These are phyloP conservation scores for Montipora foliosa DNA, from an alignment of 64 coral and sea anemone genomes.

Conservation along the genomic window DNA sequence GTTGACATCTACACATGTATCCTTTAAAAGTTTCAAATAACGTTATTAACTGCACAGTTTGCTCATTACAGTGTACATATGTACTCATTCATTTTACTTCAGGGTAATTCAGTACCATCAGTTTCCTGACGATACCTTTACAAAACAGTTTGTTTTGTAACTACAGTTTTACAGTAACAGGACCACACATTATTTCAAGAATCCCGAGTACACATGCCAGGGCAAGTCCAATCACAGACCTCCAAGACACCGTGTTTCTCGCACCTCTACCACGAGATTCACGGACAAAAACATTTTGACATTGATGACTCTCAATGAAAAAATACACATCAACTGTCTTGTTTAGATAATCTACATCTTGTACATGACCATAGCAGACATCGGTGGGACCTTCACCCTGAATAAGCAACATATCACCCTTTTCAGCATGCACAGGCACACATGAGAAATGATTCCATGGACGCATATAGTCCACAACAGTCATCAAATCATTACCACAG, in stretches of 20 bases:
- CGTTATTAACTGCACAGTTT: slow-evolving; percentile 4
- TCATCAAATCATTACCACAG: slow-evolving; percentile 22
- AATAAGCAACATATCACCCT: slow-evolving; percentile 66
- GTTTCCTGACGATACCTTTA: background rate
- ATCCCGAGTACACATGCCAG: slow-evolving; percentile 6
- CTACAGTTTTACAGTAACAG: slow-evolving; percentile 8
- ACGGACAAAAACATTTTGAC: slow-evolving; percentile 48
- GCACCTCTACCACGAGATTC: slow-evolving; percentile 48
- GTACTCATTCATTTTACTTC: slow-evolving; percentile 9
- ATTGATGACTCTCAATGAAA: slow-evolving; percentile 35
- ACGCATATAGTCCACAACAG: slow-evolving; percentile 50
- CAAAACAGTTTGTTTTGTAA: background rate
- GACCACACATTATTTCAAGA: slow-evolving; percentile 9
- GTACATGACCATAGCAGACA: slow-evolving; percentile 65
- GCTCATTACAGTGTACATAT: slow-evolving; percentile 1
- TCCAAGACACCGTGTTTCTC: slow-evolving; percentile 48
- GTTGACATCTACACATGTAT: slow-evolving; percentile 2
- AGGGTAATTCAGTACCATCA: slow-evolving; percentile 10
- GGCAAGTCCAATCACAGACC: slow-evolving; percentile 56
- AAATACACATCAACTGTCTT: slow-evolving; percentile 59
- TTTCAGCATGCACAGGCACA: slow-evolving; percentile 38
- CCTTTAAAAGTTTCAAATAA: slow-evolving; percentile 8
- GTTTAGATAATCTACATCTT: slow-evolving; percentile 1
- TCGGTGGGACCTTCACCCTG: slow-evolving; percentile 45
- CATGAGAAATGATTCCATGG: slow-evolving; percentile 1